A percentile compares a stretch with the other conserved stretches of the same genome.
phyloP scores from a whole-genome alignment of 2,888 invertebrate genomes.

The Leptura quadrifasciata region DNA sequence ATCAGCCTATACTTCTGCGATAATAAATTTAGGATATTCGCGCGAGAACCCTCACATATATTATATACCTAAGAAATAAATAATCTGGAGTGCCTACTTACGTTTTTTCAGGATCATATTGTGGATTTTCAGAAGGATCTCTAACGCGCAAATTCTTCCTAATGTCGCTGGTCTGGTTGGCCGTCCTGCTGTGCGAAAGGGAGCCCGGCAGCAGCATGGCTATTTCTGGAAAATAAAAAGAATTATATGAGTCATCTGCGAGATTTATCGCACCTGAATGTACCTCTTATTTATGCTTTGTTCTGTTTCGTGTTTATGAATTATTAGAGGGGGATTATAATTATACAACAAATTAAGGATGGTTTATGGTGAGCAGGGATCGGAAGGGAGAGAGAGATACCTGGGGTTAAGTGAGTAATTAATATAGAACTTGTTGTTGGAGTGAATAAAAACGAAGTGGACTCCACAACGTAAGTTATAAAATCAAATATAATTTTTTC shows the following conservation, averaged over 20 bases:
- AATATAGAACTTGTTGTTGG: neutral
- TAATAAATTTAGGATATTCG: neutral
- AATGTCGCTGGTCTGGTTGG: slow-evolving; percentile 88
- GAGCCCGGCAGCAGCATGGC: slow-evolving; percentile 89
- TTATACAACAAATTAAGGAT: slow-evolving; percentile 15
- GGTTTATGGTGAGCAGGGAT: slow-evolving; percentile 17
- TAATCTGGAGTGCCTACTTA: slow-evolving; percentile 73
- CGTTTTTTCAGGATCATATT: slow-evolving; percentile 83
- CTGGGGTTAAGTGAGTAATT: neutral
- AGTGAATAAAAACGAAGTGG: neutral
- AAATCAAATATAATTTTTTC: no score
- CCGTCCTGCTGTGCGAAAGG: slow-evolving; percentile 84
- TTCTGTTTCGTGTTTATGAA: slow-evolving; percentile 25
- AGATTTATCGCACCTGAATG: slow-evolving; percentile 8
- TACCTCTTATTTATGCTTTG: neutral
- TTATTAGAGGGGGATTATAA: slow-evolving; percentile 23
- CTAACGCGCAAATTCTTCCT: slow-evolving; percentile 85
- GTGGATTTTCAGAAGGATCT: slow-evolving; percentile 83
- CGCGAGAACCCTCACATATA: neutral
- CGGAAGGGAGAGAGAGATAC: neutral
- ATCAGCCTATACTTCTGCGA: neutral
- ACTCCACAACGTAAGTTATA: neutral
- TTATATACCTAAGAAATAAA: neutral
- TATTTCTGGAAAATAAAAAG: slow-evolving; percentile 79
- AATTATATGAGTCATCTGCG: neutral